Conservation (phyloP, 1,140 invertebrate species). For the Drosophila pseudoananassae region DNA sequence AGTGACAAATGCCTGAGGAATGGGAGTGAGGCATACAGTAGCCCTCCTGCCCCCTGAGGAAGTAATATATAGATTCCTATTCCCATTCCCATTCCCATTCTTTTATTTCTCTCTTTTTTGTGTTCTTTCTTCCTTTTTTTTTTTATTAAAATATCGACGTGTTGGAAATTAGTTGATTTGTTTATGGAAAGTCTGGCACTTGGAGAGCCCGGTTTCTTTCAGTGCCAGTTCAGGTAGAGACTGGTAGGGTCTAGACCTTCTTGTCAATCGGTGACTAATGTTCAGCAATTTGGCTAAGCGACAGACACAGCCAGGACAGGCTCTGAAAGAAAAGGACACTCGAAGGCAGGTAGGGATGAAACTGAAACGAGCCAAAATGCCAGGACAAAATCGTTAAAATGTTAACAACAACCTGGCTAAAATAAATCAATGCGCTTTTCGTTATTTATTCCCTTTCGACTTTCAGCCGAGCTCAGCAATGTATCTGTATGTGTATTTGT, state of each 20-base stretch:
- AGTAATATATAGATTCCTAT: constrained; percentile 16
- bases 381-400: constrained; percentile 82
- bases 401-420: constrained; percentile 79
- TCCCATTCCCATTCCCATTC: constrained; percentile 16
- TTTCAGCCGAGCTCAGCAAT: constrained; percentile 59
- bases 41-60: not conserved
- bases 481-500: constrained; percentile 17
- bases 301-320: constrained; percentile 53
- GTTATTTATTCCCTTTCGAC: constrained; percentile 78
- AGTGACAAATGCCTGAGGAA: constrained; percentile 53
- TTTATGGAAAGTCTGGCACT: constrained; percentile 40
- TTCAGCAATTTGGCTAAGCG: constrained; percentile 81
- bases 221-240: constrained; percentile 24
- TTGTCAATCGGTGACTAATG: constrained; percentile 81
- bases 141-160: constrained; percentile 67
- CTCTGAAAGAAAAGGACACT: too few species aligned
- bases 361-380: constrained; percentile 53
- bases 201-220: constrained; percentile 1
- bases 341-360: not conserved
- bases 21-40: constrained; percentile 28
- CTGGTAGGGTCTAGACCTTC: constrained; percentile 22
- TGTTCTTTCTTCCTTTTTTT: not conserved
- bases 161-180: constrained; percentile 78
- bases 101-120: constrained; percentile 7
- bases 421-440: constrained; percentile 80